Evolutionary conservation across 2,797 vertebrate genomes (phyloP), one percentile per base, ranked within the genome.

Genomic region (Poecilia gillii): DNA sequence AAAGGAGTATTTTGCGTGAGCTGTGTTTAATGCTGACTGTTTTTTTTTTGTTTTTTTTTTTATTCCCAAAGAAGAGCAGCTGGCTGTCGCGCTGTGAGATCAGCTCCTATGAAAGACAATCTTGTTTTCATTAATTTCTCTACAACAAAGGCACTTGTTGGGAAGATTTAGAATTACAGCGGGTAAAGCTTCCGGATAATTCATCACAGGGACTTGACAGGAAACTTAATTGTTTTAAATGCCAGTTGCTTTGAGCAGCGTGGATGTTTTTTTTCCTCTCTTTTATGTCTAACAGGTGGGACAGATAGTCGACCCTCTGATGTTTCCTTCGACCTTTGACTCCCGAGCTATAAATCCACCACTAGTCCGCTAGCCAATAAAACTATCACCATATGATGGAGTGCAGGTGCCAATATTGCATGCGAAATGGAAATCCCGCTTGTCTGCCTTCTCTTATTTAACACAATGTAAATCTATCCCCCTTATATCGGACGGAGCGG

Each of bases 51-150:
- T 98, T 11, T 72, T 76, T 75, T 55, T 77, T 71, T 98, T 99
- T 97, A 97, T 97, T 95, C 95, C 97, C 97, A 97, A 96, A 97
- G 98, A 97, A 97, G 97, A 98, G 98, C 98, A 99, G 97, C 98
- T 99, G 98, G 97, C 96, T 98, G 97, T 97, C 97, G 97, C 97
- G 97, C 97, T 98, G 97, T 97, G 98, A 98, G 98, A 99, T 99
- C 98, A 97, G 97, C 97, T 97, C 97, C 97, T 97, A 98, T 99
- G 97, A 99, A 99, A 99, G 98, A 99, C 98, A 98, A 99, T 98
- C 98, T 98, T 99, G 98, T 98, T 99, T 99, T 97, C 98, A 99
- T 99, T 99, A 99, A 99, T 98, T 99, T 97, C 97, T 97, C 96
- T 97, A 98, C 98, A 97, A 99, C 98, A 98, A 99, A 99, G 98